A percentile compares a stretch with the other conserved stretches of the same genome.
Conservation (phyloP, 2,113 vertebrate genomes). For the Triplophysa siluroides region DNA sequence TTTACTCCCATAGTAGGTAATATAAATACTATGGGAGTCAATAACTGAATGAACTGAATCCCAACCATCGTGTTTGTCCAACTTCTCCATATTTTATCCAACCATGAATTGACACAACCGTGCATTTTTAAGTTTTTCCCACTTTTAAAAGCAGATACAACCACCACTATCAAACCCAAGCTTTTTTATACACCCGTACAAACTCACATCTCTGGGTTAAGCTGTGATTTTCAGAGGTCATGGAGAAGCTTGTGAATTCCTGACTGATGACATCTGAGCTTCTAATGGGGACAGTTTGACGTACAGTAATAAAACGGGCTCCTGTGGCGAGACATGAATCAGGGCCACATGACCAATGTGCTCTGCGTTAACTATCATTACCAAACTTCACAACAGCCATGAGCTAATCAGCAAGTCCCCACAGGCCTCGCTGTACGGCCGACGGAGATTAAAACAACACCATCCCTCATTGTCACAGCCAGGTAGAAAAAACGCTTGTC, state of each 20-base stretch:
- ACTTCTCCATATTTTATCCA: too few relatives aligned
- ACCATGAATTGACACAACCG: too few relatives aligned
- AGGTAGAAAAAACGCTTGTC: background rate
- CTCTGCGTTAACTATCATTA: conserved; percentile 61
- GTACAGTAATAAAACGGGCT: conserved; percentile 61
- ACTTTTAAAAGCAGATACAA: too few relatives aligned
- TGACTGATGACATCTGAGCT: conserved; percentile 52
- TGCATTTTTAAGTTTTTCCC: too few relatives aligned
- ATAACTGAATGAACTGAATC: too few relatives aligned
- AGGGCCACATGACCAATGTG: conserved; percentile 56
- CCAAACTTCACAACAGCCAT: conserved; percentile 59
- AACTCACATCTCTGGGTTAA: conserved; percentile 22
- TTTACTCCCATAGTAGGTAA: too few relatives aligned
- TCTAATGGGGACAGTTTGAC: conserved; percentile 65
- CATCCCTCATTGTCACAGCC: conserved; percentile 52
- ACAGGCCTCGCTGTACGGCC: conserved; percentile 51
- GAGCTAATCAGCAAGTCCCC: conserved; percentile 64
- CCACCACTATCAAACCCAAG: too few relatives aligned
- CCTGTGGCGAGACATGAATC: conserved; percentile 61
- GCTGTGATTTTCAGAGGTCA: conserved; percentile 21
- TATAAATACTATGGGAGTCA: too few relatives aligned
- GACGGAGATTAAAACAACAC: conserved; percentile 11
- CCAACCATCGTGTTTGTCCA: too few relatives aligned
- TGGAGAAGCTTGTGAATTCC: conserved; percentile 47
- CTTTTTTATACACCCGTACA: background rate